Evolutionary conservation across 1,140 invertebrate genomes (phyloP).

Genomic region (Ostrea edulis): DNA sequence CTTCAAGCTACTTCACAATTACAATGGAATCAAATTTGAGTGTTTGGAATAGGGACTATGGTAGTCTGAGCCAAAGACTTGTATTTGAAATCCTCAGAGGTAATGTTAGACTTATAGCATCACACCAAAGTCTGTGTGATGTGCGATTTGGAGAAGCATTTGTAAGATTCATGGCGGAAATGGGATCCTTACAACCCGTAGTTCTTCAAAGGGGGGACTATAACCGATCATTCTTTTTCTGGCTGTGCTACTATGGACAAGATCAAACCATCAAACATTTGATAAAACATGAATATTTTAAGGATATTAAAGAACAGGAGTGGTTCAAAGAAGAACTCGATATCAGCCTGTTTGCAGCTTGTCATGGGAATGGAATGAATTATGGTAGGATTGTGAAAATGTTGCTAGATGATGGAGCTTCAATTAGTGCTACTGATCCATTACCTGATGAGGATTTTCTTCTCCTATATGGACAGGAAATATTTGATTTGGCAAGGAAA

Average conservation of each 20-base stretch:
- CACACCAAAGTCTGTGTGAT: conserved; percentile 45
- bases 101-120: conserved; percentile 50
- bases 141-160: conserved; percentile 43
- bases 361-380: conserved; percentile 28
- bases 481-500: conserved; percentile 43
- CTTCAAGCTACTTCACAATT: conserved; percentile 36
- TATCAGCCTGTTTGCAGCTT: conserved; percentile 48
- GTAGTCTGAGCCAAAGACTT: conserved; percentile 49
- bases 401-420: conserved; percentile 39
- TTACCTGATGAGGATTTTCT: conserved; percentile 46
- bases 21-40: conserved; percentile 44
- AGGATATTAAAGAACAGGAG: conserved; percentile 48
- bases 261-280: conserved; percentile 35
- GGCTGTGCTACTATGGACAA: conserved; percentile 53
- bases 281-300: conserved; percentile 54
- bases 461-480: conserved; percentile 46
- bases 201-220: conserved; percentile 48
- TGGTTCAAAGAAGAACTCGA: conserved; percentile 56
- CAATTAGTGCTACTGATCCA: conserved; percentile 29
- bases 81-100: conserved; percentile 55
- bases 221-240: conserved; percentile 55
- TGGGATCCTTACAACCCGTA: conserved; percentile 55
- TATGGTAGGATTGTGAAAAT: conserved; percentile 46
- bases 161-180: conserved; percentile 53
- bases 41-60: conserved; percentile 50